phyloP scores from a whole-genome alignment of 2,797 vertebrate species.

The Enteromius trimaculatus region DNA sequence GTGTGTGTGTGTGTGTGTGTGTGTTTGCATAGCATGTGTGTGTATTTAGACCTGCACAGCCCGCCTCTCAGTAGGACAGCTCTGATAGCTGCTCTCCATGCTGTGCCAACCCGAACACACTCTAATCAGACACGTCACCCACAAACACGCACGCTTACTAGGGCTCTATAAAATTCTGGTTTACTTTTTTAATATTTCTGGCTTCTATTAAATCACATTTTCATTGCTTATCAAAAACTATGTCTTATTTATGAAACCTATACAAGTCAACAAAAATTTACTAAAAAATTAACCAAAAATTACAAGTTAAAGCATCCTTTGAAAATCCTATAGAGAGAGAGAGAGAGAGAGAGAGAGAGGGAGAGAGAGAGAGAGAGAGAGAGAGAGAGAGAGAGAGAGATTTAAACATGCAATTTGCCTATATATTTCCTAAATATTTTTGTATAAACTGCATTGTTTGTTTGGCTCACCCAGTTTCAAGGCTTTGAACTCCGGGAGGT shows the following conservation, averaged over 20 bases:
- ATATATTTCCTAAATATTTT: not conserved
- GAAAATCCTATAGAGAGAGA: no score
- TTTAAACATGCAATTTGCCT: no score
- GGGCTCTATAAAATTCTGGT: not conserved
- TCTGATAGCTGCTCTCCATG: constrained; percentile 32
- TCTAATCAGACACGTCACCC: constrained; percentile 37
- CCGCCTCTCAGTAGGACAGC: constrained; percentile 43
- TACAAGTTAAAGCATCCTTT: no score
- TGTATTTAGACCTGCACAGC: constrained; percentile 36
- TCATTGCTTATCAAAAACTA: not conserved
- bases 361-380: no score
- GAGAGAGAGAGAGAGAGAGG: no score
- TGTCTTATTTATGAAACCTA: not conserved
- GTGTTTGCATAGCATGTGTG: not conserved
- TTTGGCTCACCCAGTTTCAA: constrained; percentile 85
- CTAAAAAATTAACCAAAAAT: not conserved
- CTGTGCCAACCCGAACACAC: constrained; percentile 37
- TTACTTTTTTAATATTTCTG: not conserved
- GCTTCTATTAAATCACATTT: not conserved
- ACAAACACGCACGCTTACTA: constrained; percentile 23
- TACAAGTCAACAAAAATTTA: not conserved
- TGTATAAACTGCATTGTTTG: constrained; percentile 9
- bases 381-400: no score
- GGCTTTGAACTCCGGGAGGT: constrained; percentile 88
- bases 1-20: not conserved